These are phyloP conservation scores for Trogon surrucura DNA, from an alignment of 2,113 vertebrate species.

Conservation along the genomic window DNA sequence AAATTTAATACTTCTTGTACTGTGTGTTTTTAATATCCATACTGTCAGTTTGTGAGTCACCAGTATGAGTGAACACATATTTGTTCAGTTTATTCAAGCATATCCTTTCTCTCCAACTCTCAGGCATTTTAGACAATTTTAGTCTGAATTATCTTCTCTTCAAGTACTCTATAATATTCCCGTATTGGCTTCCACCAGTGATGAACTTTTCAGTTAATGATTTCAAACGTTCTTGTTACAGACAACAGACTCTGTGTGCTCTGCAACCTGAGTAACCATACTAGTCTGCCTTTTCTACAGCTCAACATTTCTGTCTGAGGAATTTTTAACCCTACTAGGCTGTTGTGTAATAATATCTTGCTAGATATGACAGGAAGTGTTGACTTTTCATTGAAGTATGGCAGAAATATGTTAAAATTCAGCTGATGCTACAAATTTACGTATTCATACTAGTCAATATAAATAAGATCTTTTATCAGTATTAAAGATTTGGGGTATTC, in stretches of 20 bases:
- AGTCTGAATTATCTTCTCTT: neutral
- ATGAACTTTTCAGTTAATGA: neutral
- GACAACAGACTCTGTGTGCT: neutral
- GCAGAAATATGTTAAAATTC: neutral
- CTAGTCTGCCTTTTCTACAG: neutral
- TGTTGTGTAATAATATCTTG: neutral
- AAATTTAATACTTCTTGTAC: neutral
- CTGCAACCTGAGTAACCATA: accelerated
- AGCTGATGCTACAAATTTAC: neutral
- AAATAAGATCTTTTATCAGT: neutral
- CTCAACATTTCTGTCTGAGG: neutral
- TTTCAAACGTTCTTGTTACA: neutral
- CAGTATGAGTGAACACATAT: neutral
- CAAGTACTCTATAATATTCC: neutral
- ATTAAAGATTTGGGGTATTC: neutral
- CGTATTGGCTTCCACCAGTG: neutral
- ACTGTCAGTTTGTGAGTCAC: neutral
- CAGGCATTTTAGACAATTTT: neutral
- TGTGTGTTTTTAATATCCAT: neutral
- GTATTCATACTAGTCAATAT: neutral
- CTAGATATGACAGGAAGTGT: neutral
- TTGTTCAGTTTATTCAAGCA: neutral
- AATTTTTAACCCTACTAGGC: neutral
- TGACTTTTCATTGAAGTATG: neutral
- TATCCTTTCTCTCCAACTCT: neutral